A percentile compares a stretch with the other conserved stretches of the same genome.
Conservation (phyloP, 2,888 invertebrate species). For the Noctua pronuba region DNA sequence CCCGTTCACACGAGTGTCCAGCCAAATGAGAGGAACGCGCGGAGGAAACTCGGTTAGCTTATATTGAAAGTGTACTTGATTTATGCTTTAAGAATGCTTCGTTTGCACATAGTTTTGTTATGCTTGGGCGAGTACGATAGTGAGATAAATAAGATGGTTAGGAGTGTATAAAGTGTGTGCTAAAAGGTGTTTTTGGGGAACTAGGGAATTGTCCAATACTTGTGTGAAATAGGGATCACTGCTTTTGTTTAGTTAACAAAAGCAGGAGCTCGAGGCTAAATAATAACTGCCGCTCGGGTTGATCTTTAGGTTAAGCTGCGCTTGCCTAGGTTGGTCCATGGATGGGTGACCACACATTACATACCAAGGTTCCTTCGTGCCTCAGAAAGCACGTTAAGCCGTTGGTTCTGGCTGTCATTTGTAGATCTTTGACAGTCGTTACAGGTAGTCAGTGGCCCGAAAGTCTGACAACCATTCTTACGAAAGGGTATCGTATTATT, state of each 20-base stretch:
- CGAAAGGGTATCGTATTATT: too few species aligned
- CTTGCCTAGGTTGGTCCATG: too few species aligned
- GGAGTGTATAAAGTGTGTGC: neutral
- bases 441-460: too few species aligned
- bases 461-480: too few species aligned
- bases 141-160: neutral
- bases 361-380: too few species aligned
- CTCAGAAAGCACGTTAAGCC: too few species aligned
- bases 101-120: neutral
- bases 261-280: too few species aligned
- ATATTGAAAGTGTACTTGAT: constrained; percentile 55
- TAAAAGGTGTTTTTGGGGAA: neutral
- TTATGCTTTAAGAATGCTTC: constrained; percentile 32
- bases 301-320: too few species aligned
- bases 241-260: neutral
- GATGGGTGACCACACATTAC: too few species aligned
- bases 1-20: constrained; percentile 75
- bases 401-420: too few species aligned
- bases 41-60: constrained; percentile 54
- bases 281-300: too few species aligned
- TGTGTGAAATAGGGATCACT: neutral
- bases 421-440: too few species aligned
- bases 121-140: neutral
- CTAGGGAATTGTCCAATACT: neutral
- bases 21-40: constrained; percentile 50